Conservation (phyloP, 2,888 invertebrate genomes). For the Clunio marinus region DNA sequence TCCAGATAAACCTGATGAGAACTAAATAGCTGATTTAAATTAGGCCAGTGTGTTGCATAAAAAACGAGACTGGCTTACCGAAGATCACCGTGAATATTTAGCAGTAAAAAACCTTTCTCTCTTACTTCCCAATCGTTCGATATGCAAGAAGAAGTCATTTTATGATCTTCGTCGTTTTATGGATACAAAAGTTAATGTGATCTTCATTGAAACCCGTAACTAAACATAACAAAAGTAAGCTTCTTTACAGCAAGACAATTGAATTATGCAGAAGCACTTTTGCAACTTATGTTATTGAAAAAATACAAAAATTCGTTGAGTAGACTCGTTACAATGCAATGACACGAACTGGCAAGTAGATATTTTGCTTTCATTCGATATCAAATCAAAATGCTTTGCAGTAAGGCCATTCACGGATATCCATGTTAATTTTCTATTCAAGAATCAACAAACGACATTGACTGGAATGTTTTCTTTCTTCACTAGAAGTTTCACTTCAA, state of each 20-base stretch:
- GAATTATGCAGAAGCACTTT: conserved; percentile 11
- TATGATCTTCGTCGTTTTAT: not conserved
- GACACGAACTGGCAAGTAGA: not conserved
- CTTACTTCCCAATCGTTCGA: not conserved
- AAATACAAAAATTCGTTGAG: not conserved
- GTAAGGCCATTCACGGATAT: not conserved
- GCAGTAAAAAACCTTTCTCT: too few relatives aligned
- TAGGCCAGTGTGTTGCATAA: conserved; percentile 38
- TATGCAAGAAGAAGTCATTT: not conserved
- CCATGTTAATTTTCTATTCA: conserved; percentile 17
- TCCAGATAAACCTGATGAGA: conserved; percentile 35
- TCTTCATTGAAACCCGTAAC: not conserved
- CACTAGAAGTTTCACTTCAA: too few relatives aligned
- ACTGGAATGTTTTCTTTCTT: too few relatives aligned
- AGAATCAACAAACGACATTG: too few relatives aligned
- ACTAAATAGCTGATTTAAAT: conserved; percentile 14
- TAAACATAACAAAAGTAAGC: conserved; percentile 7
- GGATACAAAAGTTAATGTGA: not conserved
- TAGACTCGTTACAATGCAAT: not conserved
- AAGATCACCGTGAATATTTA: not conserved
- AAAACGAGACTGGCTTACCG: conserved; percentile 30
- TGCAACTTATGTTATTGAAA: not conserved
- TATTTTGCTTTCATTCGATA: not conserved
- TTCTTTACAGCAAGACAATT: conserved; percentile 3
- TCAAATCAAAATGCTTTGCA: not conserved